Conservation (phyloP, 2,888 invertebrate genomes). For the Diplazon laetatorius region DNA sequence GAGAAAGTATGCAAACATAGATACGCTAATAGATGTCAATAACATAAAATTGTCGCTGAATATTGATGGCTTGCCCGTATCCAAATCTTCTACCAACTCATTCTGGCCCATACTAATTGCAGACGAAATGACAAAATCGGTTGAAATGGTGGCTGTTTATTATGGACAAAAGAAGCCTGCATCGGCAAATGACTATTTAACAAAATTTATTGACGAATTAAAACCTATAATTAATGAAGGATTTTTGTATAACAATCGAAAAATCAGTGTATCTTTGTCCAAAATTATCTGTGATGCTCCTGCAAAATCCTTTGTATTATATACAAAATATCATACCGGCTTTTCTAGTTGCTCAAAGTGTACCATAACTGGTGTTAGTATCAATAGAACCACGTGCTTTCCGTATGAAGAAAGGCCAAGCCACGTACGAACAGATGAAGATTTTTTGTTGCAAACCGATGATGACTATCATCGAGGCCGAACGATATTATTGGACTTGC, state of each 20-base stretch:
- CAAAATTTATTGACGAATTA: neutral
- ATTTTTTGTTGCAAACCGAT: neutral
- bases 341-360: slow-evolving; percentile 10
- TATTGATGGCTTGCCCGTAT: slow-evolving; percentile 9
- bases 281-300: slow-evolving; percentile 4
- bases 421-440: slow-evolving; percentile 20
- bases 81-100: neutral
- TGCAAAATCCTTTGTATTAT: slow-evolving; percentile 1
- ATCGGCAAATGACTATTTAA: slow-evolving; percentile 1
- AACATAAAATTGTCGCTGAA: neutral
- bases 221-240: neutral
- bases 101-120: neutral
- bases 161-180: neutral
- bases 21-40: neutral
- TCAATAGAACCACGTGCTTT: too few species aligned
- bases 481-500: neutral
- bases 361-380: slow-evolving; percentile 4
- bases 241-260: neutral
- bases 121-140: slow-evolving; percentile 2
- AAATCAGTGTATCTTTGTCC: neutral
- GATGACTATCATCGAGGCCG: neutral
- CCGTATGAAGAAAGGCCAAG: too few species aligned
- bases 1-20: neutral
- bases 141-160: slow-evolving; percentile 3
- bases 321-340: slow-evolving; percentile 14